Base-by-base conservation (phyloP, 2,113 vertebrate species). In the Bungarus multicinctus region DNA sequence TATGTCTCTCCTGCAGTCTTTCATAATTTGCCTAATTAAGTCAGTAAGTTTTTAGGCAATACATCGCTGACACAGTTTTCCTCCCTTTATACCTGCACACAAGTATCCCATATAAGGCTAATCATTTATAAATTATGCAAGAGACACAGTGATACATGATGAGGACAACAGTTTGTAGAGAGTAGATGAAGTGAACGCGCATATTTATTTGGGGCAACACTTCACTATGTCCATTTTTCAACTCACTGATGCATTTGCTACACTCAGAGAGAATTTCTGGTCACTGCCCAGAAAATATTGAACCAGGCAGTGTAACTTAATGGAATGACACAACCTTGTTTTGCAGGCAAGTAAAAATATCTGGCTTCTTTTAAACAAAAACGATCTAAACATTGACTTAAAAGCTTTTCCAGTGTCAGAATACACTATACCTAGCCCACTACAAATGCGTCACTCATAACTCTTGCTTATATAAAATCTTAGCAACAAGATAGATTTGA, bases 321-420 rank as follows among this genome's bases (percentile, higher is more conserved):
- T 47, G 6, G 16, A 91, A 86, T 43, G 30, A 58, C 81, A 86
- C 39, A 55, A 12, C 52, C 74, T 39, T 85, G 52, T 3, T 52
- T 91, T 55, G n/a, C 20, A 69, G 39, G 52, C 81, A 85, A 91
- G 90, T 86, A 57, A 86, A 86, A 86, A 43, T 43, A 47, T n/a
- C 90, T 86, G 74, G 90, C 43, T 50, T n/a, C 47, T n/a, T 90
- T 30, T 50, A 69, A 47, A 69, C 53, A 91, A 85, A 39, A 47
- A 57, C 18, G 27, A 54, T 43, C 81, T 91, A 58, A 57, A 86
- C 25, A 27, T 54, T 85, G 85, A 9, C 90, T 54, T 91, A 86
- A 91, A 91, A 91, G 90, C 90, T 91, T 86, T 91, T 58, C 23
- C 39, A 23, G 30, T 58, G 22, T 54, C 34, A 91, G 52, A 91